phyloP scores from a whole-genome alignment of 2,888 invertebrate species.

The Trissonchulus latispiculum region DNA sequence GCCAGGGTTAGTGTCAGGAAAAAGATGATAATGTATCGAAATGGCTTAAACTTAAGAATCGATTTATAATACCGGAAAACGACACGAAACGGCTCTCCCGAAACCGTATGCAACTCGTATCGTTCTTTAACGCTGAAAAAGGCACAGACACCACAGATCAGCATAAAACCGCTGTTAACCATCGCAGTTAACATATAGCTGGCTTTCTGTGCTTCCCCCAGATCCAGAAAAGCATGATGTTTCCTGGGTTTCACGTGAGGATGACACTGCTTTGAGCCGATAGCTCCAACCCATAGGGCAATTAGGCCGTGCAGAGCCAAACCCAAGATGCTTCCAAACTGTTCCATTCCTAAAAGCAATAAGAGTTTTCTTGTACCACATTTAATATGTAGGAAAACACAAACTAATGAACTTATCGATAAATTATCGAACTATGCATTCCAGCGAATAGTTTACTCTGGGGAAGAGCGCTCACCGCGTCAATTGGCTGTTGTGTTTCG shows the following conservation, averaged over 20 bases:
- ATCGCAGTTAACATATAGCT: not conserved
- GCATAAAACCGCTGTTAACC: not conserved
- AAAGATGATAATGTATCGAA: not conserved
- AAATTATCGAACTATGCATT: no score
- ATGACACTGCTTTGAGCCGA: not conserved
- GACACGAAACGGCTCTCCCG: not conserved
- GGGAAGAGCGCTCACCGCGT: no score
- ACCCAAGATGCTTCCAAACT: not conserved
- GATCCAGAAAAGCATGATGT: not conserved
- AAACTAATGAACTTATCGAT: no score
- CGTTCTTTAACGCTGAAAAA: not conserved
- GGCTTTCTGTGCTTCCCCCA: not conserved
- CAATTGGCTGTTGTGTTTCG: no score
- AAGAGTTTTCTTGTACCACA: no score
- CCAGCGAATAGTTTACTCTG: no score
- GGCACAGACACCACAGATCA: not conserved
- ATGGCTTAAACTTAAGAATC: not conserved
- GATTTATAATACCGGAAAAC: not conserved
- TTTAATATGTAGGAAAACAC: no score
- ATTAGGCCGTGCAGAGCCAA: not conserved
- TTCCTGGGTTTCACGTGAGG: not conserved
- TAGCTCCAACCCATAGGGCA: not conserved
- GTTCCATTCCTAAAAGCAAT: not conserved
- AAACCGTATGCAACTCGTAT: not conserved
- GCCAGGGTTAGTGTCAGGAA: not conserved